Evolutionary conservation across 2,113 vertebrate genomes (phyloP).

Genomic region (human (Homo sapiens)): GRCh38 chrX:121418001-121418500

Average conservation of each 20-base stretch:
- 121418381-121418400: conserved; percentile 34
- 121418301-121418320: conserved; percentile 7
- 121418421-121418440: neutral
- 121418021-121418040: neutral
- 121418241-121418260: conserved; percentile 34
- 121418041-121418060: neutral
- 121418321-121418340: conserved; percentile 64
- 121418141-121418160: neutral
- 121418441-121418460: conserved; percentile 50
- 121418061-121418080: neutral
- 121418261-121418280: conserved; percentile 28
- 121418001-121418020: neutral
- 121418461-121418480: neutral
- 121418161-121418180: neutral
- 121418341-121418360: conserved; percentile 33
- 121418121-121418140: neutral
- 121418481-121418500: neutral
- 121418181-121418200: conserved; percentile 2
- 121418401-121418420: conserved; percentile 63
- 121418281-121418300: neutral
- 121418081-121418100: neutral
- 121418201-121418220: conserved; percentile 1
- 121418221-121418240: neutral
- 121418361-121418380: conserved; percentile 34
- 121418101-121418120: neutral